A percentile compares a stretch with the other conserved stretches of the same genome.
phyloP scores from a whole-genome alignment of 2,888 invertebrate genomes.

The Eupithecia dodoneata region DNA sequence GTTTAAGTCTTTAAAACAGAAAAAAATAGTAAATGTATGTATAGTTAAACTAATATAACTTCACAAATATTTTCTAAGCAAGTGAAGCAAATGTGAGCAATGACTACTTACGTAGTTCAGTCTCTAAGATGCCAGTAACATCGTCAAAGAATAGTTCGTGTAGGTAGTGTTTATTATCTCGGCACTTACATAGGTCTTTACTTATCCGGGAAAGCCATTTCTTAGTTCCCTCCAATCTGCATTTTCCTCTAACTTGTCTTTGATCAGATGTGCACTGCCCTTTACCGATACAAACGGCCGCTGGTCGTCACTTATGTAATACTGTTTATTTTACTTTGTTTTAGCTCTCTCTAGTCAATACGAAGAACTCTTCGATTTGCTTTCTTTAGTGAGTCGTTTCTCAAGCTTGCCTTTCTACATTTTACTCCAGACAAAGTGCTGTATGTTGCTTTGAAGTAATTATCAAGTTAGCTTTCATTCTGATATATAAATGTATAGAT shows the following conservation, averaged over 20 bases:
- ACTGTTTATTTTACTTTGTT: conserved; percentile 56
- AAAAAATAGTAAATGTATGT: neutral
- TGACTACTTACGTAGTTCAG: neutral
- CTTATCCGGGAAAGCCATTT: neutral
- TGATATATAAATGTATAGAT: too few relatives aligned
- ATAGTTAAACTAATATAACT: neutral
- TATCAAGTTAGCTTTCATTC: neutral
- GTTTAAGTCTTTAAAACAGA: neutral
- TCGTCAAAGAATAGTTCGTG: neutral
- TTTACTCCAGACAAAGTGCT: neutral
- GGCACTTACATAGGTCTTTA: neutral
- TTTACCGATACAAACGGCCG: conserved; percentile 24
- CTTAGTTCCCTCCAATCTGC: neutral
- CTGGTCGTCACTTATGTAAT: conserved; percentile 41
- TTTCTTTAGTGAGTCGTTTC: conserved; percentile 45
- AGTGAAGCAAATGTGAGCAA: neutral
- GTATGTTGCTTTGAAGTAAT: neutral
- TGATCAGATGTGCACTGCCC: conserved; percentile 20
- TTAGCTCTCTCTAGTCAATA: conserved; percentile 48
- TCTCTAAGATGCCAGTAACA: neutral
- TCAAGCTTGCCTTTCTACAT: conserved; percentile 8
- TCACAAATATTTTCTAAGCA: neutral
- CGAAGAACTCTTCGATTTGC: conserved; percentile 52
- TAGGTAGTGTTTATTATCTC: neutral
- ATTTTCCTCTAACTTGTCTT: neutral